These are phyloP conservation scores for Sapajus apella DNA, from an alignment of 2,113 vertebrate genomes.

Conservation along the genomic window DNA sequence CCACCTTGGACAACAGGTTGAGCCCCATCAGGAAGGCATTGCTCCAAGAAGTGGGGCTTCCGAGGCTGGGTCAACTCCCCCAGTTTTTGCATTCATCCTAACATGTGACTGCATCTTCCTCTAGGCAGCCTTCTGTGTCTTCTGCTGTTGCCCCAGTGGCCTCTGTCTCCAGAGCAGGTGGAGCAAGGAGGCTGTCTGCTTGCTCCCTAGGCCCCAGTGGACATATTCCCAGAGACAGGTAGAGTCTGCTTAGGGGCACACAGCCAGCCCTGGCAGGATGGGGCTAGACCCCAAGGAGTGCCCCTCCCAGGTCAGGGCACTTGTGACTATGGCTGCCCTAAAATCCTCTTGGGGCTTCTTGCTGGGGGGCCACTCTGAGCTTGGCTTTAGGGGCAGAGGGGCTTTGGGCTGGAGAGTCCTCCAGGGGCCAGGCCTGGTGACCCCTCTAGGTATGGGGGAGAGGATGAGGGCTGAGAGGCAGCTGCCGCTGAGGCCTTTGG, in stretches of 20 bases:
- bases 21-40: not conserved
- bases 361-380: not conserved
- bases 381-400: not conserved
- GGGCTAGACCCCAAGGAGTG: not conserved
- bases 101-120: not conserved
- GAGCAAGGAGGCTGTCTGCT: not conserved
- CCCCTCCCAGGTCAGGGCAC: not conserved
- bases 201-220: not conserved
- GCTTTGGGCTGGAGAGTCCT: not conserved
- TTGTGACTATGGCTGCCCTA: rapidly evolving
- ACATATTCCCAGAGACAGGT: not conserved
- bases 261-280: not conserved
- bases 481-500: rapidly evolving
- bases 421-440: not conserved
- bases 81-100: too few relatives aligned
- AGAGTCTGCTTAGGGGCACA: too few relatives aligned
- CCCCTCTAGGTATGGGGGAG: not conserved
- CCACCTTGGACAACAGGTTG: not conserved
- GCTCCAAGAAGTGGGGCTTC: not conserved
- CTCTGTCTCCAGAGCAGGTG: not conserved
- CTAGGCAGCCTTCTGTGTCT: not conserved
- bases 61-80: not conserved
- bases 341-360: not conserved
- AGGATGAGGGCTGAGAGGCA: not conserved
- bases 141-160: not conserved